Evolutionary conservation across 2,113 vertebrate genomes (phyloP).

Genomic region (Scalopus aquaticus): DNA sequence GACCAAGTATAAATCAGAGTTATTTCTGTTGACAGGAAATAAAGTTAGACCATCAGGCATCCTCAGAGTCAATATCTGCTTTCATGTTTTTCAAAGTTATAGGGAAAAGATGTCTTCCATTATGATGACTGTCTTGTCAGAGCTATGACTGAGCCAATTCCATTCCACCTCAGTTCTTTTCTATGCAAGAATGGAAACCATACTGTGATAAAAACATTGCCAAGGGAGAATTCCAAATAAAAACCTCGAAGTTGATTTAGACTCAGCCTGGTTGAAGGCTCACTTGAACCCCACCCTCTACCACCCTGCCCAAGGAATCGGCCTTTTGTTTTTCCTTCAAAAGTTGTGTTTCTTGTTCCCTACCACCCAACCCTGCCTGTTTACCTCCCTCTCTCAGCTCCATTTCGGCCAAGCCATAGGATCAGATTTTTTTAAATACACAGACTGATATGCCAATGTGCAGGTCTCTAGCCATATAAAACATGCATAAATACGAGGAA

Average conservation of each 20-base stretch:
- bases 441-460: background rate
- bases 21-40: conserved; percentile 78
- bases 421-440: background rate
- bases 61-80: conserved; percentile 67
- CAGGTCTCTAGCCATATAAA: background rate
- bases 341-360: conserved; percentile 11
- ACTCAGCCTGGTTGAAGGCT: background rate
- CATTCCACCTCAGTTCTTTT: background rate
- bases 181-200: conserved; percentile 51
- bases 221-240: background rate
- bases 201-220: conserved; percentile 31
- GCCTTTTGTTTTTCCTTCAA: conserved; percentile 24
- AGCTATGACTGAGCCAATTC: background rate
- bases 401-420: background rate
- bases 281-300: background rate
- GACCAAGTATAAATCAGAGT: conserved; percentile 69
- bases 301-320: background rate
- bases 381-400: background rate
- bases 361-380: background rate
- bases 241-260: background rate
- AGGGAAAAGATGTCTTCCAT: conserved; percentile 62
- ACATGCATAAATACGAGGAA: background rate
- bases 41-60: conserved; percentile 71
- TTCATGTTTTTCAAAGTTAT: conserved; percentile 72
- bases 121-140: conserved; percentile 48